Conservation (phyloP, 2,113 vertebrate genomes). For the Sinocyclocheilus rhinocerous region DNA sequence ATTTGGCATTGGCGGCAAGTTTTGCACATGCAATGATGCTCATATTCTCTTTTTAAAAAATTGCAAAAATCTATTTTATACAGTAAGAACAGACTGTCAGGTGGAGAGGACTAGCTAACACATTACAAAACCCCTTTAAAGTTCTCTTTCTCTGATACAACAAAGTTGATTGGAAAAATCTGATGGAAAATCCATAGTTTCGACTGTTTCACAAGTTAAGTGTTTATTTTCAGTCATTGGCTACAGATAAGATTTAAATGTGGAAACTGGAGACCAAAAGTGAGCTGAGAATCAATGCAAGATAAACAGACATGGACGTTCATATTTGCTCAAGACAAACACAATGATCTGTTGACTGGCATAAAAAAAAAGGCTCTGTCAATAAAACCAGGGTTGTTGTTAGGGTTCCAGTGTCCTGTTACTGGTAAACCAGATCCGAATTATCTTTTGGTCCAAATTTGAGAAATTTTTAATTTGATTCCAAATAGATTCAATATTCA, state of each 20-base stretch:
- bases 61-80: not conserved
- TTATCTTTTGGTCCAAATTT: not conserved
- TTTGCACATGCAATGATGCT: not conserved
- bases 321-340: conserved; percentile 7
- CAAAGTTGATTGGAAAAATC: no score
- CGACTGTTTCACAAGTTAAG: not conserved
- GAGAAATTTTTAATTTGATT: not conserved
- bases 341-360: not conserved
- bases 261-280: not conserved
- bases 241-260: not conserved
- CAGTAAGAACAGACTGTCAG: not conserved
- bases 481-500: no score
- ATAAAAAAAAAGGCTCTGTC: not conserved
- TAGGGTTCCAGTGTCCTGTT: no score
- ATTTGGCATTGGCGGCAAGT: not conserved
- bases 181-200: not conserved
- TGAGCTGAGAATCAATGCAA: not conserved
- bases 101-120: no score
- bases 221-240: not conserved
- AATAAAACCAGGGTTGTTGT: not conserved
- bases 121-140: not conserved
- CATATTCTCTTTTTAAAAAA: not conserved
- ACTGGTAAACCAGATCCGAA: not conserved
- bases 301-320: not conserved
- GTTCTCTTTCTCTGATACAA: not conserved